Percentiles rank a stretch among this genome's conserved stretches.
Conservation (phyloP, 2,797 vertebrate genomes). For the Ptychadena robeensis region DNA sequence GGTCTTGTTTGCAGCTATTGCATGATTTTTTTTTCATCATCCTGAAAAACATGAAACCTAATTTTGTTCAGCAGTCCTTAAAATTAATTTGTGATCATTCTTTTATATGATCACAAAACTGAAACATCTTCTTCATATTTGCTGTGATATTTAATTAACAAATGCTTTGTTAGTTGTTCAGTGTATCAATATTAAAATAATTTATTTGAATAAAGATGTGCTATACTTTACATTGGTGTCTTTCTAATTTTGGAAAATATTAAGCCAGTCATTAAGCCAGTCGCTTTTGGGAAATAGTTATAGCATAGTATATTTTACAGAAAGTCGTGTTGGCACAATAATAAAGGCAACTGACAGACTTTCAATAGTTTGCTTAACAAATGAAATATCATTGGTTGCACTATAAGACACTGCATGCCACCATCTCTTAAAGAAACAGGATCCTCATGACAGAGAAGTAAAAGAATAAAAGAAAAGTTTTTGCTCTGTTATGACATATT, state of each 20-base stretch:
- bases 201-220: background rate
- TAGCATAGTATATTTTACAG: background rate
- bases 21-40: slow-evolving; percentile 11
- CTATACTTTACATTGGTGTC: background rate
- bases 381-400: no score
- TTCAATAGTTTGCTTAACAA: no score
- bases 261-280: background rate
- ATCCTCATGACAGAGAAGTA: no score
- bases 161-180: slow-evolving; percentile 21
- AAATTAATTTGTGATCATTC: slow-evolving; percentile 27
- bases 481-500: no score
- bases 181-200: slow-evolving; percentile 4
- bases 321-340: background rate
- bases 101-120: slow-evolving; percentile 5
- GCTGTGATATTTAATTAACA: slow-evolving; percentile 29
- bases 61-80: slow-evolving; percentile 13
- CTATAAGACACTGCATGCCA: no score
- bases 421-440: no score
- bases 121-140: slow-evolving; percentile 33
- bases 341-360: no score
- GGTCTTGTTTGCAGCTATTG: background rate
- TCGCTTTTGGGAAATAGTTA: no score
- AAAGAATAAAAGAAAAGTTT: no score
- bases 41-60: background rate
- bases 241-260: background rate